Conservation (phyloP, 2,888 invertebrate species). For the Drosophila testacea region DNA sequence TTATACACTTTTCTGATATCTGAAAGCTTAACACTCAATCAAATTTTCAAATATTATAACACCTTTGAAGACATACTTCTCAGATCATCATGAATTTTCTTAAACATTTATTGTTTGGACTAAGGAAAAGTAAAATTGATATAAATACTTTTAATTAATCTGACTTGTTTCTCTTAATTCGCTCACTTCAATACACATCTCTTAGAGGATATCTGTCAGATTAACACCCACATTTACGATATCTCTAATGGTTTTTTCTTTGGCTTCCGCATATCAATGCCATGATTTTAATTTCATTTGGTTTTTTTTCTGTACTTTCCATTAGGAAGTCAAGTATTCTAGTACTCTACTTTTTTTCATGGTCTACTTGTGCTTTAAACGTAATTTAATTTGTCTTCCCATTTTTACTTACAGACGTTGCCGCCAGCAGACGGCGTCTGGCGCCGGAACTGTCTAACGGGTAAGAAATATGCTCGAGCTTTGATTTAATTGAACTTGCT, state of each 20-base stretch:
- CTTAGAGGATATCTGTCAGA: conserved; percentile 15
- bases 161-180: neutral
- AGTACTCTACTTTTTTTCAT: conserved; percentile 39
- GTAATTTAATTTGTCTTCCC: conserved; percentile 81
- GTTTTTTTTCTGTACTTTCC: conserved; percentile 22
- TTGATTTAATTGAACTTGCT: conserved; percentile 78
- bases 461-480: conserved; percentile 78
- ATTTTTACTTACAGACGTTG: conserved; percentile 68
- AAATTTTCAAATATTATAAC: too few species aligned
- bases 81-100: neutral
- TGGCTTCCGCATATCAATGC: conserved; percentile 42
- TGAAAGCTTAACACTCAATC: too few species aligned
- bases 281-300: conserved; percentile 36
- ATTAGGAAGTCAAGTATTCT: conserved; percentile 26
- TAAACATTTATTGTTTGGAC: neutral
- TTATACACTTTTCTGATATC: too few species aligned
- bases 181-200: neutral
- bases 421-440: conserved; percentile 78
- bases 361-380: conserved; percentile 65
- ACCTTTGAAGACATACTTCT: neutral
- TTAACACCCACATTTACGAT: neutral
- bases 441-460: conserved; percentile 80
- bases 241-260: conserved; percentile 4
- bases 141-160: neutral
- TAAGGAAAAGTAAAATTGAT: neutral